Evolutionary conservation across 2,888 invertebrate genomes (phyloP).

Genomic region (Agrilus biguttatus): DNA sequence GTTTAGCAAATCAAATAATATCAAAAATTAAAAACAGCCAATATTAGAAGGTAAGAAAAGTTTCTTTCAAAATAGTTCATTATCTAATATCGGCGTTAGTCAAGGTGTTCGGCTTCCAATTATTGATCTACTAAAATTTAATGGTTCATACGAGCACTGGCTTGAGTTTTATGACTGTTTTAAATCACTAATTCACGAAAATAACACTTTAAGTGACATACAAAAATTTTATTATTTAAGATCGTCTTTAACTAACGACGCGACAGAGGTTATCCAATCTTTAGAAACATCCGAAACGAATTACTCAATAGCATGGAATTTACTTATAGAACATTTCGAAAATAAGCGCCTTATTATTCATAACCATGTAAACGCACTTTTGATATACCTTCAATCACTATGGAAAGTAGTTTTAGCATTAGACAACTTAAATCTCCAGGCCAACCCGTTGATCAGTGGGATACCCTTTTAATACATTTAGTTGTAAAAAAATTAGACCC

Average conservation of each 20-base stretch:
- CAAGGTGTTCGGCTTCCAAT: conserved; percentile 2
- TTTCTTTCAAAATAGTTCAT: too few relatives aligned
- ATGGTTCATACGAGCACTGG: conserved; percentile 5
- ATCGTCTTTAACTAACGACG: conserved; percentile 4
- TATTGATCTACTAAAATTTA: conserved; percentile 7
- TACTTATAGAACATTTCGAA: conserved; percentile 9
- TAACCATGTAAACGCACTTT: conserved; percentile 11
- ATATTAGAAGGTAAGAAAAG: too few relatives aligned
- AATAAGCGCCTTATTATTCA: conserved; percentile 10
- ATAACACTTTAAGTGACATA: conserved; percentile 1
- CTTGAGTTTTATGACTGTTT: conserved; percentile 5
- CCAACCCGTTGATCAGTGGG: neutral
- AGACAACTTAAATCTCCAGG: conserved; percentile 2
- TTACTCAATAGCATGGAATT: conserved; percentile 11
- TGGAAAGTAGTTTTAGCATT: neutral
- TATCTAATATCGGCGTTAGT: too few relatives aligned
- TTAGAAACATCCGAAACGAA: conserved; percentile 8
- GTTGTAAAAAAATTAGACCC: neutral
- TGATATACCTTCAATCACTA: neutral
- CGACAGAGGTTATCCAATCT: conserved; percentile 8
- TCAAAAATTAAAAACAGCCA: too few relatives aligned
- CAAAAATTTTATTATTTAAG: conserved; percentile 9
- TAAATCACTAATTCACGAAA: conserved; percentile 5
- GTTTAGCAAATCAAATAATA: too few relatives aligned
- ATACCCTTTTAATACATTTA: neutral